phyloP scores from a whole-genome alignment of 2,113 vertebrate species.

The Datnioides undecimradiatus region DNA sequence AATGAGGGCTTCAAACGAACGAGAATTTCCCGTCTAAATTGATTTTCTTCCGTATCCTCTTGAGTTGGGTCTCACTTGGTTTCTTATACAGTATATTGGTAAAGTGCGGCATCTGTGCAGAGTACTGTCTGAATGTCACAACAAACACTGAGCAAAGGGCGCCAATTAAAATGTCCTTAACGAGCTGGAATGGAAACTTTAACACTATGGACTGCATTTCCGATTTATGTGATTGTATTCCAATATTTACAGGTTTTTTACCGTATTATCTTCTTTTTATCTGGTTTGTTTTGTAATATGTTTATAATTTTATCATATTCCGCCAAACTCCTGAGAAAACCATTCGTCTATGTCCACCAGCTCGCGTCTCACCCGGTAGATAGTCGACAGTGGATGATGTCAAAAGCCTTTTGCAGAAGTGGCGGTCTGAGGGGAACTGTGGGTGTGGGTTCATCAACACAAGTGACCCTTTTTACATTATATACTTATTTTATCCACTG shows the following conservation, averaged over 20 bases:
- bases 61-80: background rate
- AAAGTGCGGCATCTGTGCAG: background rate
- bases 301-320: background rate
- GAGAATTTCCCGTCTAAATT: background rate
- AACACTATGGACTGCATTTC: background rate
- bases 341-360: background rate
- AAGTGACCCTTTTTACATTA: too few species aligned
- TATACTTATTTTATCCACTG: too few species aligned
- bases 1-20: constrained; percentile 30
- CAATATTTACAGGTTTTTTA: background rate
- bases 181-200: background rate
- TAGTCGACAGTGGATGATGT: background rate
- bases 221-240: background rate
- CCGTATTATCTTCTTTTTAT: background rate
- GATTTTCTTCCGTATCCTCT: constrained; percentile 9
- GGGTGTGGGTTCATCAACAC: background rate
- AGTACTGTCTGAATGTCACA: background rate
- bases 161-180: background rate
- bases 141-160: background rate
- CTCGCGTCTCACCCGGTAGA: background rate
- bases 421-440: too few species aligned
- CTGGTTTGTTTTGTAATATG: background rate
- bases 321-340: background rate
- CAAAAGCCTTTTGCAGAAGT: background rate
- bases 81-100: background rate